Conservation (phyloP, 2,797 vertebrate genomes). For the Xiphophorus birchmanni region DNA sequence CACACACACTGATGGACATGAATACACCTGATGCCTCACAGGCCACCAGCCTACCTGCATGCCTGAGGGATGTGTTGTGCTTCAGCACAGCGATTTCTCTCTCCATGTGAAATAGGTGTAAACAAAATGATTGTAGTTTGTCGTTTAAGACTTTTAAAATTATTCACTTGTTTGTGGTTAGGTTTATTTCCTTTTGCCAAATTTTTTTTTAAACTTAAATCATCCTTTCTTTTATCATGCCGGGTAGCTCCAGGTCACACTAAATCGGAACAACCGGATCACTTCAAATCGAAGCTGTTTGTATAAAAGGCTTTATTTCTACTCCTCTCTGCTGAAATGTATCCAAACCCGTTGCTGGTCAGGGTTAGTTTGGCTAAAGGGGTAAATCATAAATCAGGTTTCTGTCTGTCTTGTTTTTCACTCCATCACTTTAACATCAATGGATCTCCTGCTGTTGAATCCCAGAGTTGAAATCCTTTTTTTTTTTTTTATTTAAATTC, state of each 20-base stretch:
- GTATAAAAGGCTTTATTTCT: neutral
- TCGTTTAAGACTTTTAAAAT: neutral
- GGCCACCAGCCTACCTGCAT: constrained; percentile 26
- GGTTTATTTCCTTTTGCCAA: neutral
- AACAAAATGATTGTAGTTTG: neutral
- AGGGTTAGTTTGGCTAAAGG: neutral
- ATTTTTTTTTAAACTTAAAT: neutral
- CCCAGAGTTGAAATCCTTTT: neutral
- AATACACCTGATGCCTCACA: constrained; percentile 59
- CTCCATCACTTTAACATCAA: neutral
- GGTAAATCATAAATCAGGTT: neutral
- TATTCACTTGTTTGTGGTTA: neutral
- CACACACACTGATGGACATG: constrained; percentile 20
- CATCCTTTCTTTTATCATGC: neutral
- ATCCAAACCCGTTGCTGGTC: neutral
- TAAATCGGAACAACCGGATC: neutral
- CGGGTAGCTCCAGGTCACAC: neutral
- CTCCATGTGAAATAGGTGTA: constrained; percentile 2
- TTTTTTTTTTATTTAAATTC: constrained; percentile 2
- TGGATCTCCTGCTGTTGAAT: constrained; percentile 1
- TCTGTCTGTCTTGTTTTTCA: neutral
- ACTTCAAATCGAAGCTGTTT: constrained; percentile 21
- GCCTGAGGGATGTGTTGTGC: constrained; percentile 12
- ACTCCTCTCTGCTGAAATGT: neutral
- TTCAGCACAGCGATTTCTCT: neutral